Evolutionary conservation across 2,113 vertebrate genomes (phyloP), one percentile per base, ranked within the genome.

Genomic region (Zingel zingel): DNA sequence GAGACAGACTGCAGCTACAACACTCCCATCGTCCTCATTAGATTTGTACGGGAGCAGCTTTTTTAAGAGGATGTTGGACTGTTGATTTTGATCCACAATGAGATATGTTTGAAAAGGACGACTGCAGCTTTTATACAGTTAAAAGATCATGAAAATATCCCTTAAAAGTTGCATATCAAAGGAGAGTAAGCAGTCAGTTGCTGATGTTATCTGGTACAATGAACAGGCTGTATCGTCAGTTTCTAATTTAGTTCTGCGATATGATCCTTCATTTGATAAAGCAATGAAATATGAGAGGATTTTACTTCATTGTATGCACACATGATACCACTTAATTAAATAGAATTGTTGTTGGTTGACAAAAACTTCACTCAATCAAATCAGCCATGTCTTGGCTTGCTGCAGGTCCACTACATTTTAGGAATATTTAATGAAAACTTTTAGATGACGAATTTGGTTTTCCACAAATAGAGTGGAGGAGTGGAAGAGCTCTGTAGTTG

Each of bases 1-100:
- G 65, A 65, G 48, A 25, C 39, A 23, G 25, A 62, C 57, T 25
- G 65, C 48, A 67, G 73, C 70, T 74, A 3, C 47, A 58, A 12
- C 79, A 19, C 50, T 19, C 36, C 56, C 81, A 72, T 59, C 15
- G 3, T 8, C 23, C 19, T 53, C 76, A 8, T 58, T 18, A 33
- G 30, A 11, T 30, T 47, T 21, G 8, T 19, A 21, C 3, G 7
- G 36, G 25, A 51, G 23, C 58, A n/a, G 33, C 6, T 72, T 21
- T 57, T 25, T 11, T 19, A 21, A 63, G 48, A 36, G 45, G 43
- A 53, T 18, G 59, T 36, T 14, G 18, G 11, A 50, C 21, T 16
- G 18, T 9, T 47, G 7, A 25, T 57, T 10, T 27, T 71, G 33
- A 54, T 53, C 23, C n/a, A 11, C 18, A 33, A 1, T 53, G 5